Base-by-base conservation (phyloP, 2,113 vertebrate species). In the Alligator sinensis region DNA sequence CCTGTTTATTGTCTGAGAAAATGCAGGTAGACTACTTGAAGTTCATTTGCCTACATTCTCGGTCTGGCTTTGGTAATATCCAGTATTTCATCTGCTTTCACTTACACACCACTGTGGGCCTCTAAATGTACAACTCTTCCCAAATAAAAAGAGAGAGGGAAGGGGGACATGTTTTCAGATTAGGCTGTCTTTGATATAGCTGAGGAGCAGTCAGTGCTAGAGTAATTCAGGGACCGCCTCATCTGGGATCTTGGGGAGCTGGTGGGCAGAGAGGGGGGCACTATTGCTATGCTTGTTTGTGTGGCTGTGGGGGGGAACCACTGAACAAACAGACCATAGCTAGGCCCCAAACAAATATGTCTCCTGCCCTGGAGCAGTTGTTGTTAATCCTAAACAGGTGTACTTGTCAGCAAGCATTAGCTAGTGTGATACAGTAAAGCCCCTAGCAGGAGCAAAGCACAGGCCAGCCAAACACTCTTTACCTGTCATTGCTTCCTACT, bases 81-180 rank as follows among this genome's bases (percentile, higher is more conserved):
- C 87, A 58, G 86, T 81, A 57, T 66, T 93, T 96, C 92, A 86
- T 95, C 91, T 96, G 95, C 83, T 93, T 92, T 96, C 93, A 80
- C 89, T 96, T 96, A 93, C 55, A 75, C n/a, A 11, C 34, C 68
- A 61, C 78, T 89, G 38, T 17, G 87, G 92, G 83, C 89, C 79
- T 91, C 87, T 95, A 78, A 93, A 95, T 93, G 94, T 94, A 91
- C 59, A 19, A 78, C 70, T 89, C 22, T 87, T 30, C 70, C 81
- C 75, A 47, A 80, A 24, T 70, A 25, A 12, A 61, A 61, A 61
- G 60, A 61, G 60, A 61, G 28, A 89, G 58, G 81, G 81, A 58
- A 89, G 85, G 75, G 81, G 15, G 84, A 90, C 63, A 6, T 88
- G 86, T 93, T 95, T 97, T 95, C 64, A 92, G 78, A 88, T 77